A percentile compares a stretch with the other conserved stretches of the same genome.
These are phyloP conservation scores for Circaetus gallicus DNA, from an alignment of 2,113 vertebrate species.

Conservation along the genomic window DNA sequence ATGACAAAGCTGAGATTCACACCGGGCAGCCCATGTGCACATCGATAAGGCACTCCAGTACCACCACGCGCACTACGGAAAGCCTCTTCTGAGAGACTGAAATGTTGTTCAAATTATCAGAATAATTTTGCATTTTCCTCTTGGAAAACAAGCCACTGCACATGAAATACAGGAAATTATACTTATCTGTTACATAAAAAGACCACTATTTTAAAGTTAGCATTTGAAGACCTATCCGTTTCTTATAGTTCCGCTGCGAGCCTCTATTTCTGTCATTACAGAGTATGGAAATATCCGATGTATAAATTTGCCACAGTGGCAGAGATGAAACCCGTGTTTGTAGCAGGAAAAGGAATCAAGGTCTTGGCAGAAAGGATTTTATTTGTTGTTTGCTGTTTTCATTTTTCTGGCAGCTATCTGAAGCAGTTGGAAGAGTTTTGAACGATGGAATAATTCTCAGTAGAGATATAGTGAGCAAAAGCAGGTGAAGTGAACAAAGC, in stretches of 20 bases:
- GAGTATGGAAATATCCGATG: not conserved
- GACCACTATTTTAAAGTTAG: not conserved
- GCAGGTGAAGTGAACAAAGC: constrained; percentile 56
- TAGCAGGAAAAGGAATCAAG: not conserved
- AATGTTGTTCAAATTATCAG: not conserved
- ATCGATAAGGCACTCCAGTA: accelerated
- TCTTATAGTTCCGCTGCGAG: not conserved
- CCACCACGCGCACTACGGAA: accelerated
- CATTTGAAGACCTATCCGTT: not conserved
- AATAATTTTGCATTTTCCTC: not conserved
- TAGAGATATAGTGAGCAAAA: not conserved
- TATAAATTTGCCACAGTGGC: not conserved
- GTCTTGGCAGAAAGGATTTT: constrained; percentile 29
- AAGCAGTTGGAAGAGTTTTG: constrained; percentile 26
- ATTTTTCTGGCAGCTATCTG: constrained; percentile 38
- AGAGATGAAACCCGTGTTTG: not conserved
- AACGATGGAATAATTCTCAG: constrained; percentile 16
- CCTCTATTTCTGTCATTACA: not conserved
- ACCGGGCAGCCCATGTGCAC: accelerated
- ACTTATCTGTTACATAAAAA: not conserved
- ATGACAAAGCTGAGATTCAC: not conserved
- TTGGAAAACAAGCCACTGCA: not conserved
- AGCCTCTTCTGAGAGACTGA: not conserved
- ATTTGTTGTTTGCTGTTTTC: constrained; percentile 19
- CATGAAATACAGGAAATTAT: not conserved